Evolutionary conservation across 2,797 vertebrate species (phyloP), one percentile per base, ranked within the genome.

Genomic region (Typhlichthys eigenmanni): DNA sequence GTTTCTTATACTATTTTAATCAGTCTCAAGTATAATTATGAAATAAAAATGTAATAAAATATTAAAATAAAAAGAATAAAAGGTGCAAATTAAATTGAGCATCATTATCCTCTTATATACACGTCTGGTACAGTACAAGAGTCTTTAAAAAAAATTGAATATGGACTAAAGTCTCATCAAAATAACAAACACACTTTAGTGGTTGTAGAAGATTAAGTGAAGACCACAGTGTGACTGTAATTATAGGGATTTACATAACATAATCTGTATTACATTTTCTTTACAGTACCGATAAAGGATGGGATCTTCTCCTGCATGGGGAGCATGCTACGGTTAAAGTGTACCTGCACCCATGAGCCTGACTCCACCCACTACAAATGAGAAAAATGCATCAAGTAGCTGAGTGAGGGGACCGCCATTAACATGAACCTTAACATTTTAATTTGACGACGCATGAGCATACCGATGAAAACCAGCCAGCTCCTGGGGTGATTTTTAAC

Each of bases 61-160:
- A 75, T 59, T 49, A 34, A 55, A 38, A 55, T 13, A 5, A 55
- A 55, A 38, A 38, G 1, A 29, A 55, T 12, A 55, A 34, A 34
- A 68, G 87, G 87, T 89, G 88, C 85, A 82, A 80, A 84, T 80
- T 69, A 68, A 64, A 74, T 85, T 82, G 82, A 88, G 75, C 85
- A 77, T 80, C 80, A 84, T 87, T 87, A 65, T 83, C 59, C 32
- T 46, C 66, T 60, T 85, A 85, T 85, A 63, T 88, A 89, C 85
- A 90, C 51, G 74, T 78, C 13, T 55, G 81, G 81, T 85, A 88
- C 86, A 87, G 80, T 80, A 66, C 79, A 72, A 4, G 59, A 76
- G 72, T 85, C 83, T 62, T 85, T 86, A 88, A 87, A 71, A 74
- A 85, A 85, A 85, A 68, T 66, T 62, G 76, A 82, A 67, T 75